Evolutionary conservation across 2,888 invertebrate genomes (phyloP).

Genomic region (Plusia festucae): DNA sequence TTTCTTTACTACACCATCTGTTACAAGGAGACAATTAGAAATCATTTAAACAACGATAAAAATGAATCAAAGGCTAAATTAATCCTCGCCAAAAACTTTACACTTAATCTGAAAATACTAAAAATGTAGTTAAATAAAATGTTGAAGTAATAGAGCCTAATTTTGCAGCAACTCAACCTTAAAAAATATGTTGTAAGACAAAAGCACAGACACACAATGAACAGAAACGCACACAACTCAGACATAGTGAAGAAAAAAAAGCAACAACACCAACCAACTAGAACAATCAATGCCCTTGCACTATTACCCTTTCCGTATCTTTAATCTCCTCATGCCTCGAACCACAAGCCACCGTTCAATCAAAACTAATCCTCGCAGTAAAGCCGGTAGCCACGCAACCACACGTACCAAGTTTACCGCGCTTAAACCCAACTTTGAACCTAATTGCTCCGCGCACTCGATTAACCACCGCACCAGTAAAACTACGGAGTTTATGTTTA

Average conservation of each 20-base stretch:
- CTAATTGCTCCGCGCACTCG: slow-evolving; percentile 37
- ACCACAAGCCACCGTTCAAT: slow-evolving; percentile 37
- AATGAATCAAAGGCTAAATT: too few species aligned
- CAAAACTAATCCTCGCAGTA: slow-evolving; percentile 37
- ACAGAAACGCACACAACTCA: background rate
- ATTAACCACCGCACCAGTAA: slow-evolving; percentile 35
- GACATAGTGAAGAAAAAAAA: background rate
- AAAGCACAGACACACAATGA: too few species aligned
- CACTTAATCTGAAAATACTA: too few species aligned
- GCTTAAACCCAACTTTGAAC: slow-evolving; percentile 34
- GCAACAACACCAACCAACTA: background rate
- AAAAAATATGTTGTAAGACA: too few species aligned
- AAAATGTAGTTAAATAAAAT: too few species aligned
- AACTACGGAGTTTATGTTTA: slow-evolving; percentile 23
- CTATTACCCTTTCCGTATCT: background rate
- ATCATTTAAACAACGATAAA: too few species aligned
- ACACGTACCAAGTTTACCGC: slow-evolving; percentile 26
- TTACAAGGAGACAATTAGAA: too few species aligned
- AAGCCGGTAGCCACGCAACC: slow-evolving; percentile 21
- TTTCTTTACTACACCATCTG: too few species aligned
- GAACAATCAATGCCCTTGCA: slow-evolving; percentile 4
- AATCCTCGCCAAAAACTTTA: too few species aligned
- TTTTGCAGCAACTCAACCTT: too few species aligned
- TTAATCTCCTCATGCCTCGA: slow-evolving; percentile 2
- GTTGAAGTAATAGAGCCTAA: too few species aligned